Evolutionary conservation across 2,888 invertebrate species (phyloP), one percentile per base, ranked within the genome.

Genomic region (Amphiduros pacificus): DNA sequence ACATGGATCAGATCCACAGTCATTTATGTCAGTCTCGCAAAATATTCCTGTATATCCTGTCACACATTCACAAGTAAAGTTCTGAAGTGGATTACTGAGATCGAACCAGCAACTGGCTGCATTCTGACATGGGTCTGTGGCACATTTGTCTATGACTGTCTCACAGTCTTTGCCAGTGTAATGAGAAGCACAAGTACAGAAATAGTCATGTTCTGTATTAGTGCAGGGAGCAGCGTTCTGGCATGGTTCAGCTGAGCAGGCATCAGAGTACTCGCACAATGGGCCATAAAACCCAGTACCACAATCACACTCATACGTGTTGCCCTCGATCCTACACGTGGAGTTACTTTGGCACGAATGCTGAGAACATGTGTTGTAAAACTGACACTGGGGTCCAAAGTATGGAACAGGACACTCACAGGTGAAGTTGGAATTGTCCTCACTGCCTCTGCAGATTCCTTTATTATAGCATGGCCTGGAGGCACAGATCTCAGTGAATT

Each of bases 1-100:
- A 82, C 96, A 96, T 0, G 95, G 96, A 82, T 92, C 93, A 20
- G 93, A 93, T 82, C 93, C 93, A 83, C 96, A 96, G 82, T 96
- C 96, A 85, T 96, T 94, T 72, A 95, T 92, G 49, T 60, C 55
- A 11, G 54, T 22, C n/a, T 60, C 49, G 36, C 60, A 60, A 14
- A 53, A 48, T 3, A 20, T 22, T n/a, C 57, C 62, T 20, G 40
- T 40, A 20, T 41, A 55, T 3, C 54, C 52, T 2, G 31, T 0
- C 24, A 31, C 20, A 32, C 63, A 63, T 26, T 52, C 51, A 52
- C 63, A 63, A 26, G 28, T 44, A 27, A 64, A 61, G 28, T 28
- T 54, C 11, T 22, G 24, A 26, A 50, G 57, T 24, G 64, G 64
- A 28, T 61, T 40, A 14, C 41, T 49, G 53, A 14, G 20, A 59